Evolutionary conservation across 2,797 vertebrate species (phyloP).

Genomic region (Tympanoctomys barrerae): DNA sequence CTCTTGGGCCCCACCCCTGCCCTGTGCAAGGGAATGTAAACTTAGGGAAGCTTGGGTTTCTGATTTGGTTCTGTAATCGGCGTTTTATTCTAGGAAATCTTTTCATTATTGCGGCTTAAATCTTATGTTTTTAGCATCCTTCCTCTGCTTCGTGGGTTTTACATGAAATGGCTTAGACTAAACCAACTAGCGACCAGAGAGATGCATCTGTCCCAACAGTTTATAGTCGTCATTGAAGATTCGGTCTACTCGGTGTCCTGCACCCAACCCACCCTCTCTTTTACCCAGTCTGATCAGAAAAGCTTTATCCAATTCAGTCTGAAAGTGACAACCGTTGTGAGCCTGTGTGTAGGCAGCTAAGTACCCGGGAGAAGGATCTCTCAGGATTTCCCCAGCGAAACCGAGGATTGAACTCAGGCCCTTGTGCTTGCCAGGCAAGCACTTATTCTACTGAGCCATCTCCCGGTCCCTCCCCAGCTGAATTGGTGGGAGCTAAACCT

Average conservation of each 20-base stretch:
- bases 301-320: conserved; percentile 71
- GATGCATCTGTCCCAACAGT: conserved; percentile 65
- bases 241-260: not conserved
- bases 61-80: conserved; percentile 87
- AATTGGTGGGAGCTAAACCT: not conserved
- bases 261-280: conserved; percentile 19
- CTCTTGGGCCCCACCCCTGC: conserved; percentile 83
- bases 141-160: conserved; percentile 79
- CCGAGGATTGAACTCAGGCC: no score
- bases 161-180: conserved; percentile 83
- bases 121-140: conserved; percentile 83
- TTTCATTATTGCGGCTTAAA: conserved; percentile 88
- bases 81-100: conserved; percentile 89
- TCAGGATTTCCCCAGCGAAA: not conserved
- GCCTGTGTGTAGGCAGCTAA: no score
- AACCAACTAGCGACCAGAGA: conserved; percentile 79
- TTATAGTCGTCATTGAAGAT: conserved; percentile 52
- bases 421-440: no score
- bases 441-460: no score
- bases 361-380: no score
- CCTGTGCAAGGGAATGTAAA: conserved; percentile 85
- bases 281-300: conserved; percentile 34
- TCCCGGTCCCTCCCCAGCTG: not conserved
- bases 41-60: conserved; percentile 86
- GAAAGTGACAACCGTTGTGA: conserved; percentile 35